phyloP scores from a whole-genome alignment of 1,140 invertebrate species.

The Drosophila sechellia region DNA sequence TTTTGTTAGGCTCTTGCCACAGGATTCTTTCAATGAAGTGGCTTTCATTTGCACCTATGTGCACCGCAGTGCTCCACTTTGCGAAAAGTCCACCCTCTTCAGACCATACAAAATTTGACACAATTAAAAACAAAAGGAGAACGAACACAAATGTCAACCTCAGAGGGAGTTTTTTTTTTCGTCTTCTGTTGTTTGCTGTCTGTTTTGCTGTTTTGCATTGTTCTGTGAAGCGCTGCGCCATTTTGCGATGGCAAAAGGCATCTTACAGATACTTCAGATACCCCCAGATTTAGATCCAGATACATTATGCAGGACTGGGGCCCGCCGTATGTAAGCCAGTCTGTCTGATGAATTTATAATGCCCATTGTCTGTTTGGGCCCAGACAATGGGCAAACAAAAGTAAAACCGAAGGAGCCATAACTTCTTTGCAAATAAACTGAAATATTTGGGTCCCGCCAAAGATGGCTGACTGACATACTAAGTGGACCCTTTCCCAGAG shows the following conservation, averaged over 20 bases:
- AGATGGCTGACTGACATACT: slow-evolving; percentile 66
- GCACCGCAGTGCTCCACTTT: slow-evolving; percentile 63
- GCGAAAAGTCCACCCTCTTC: neutral
- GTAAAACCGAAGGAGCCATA: slow-evolving; percentile 37
- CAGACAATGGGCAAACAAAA: slow-evolving; percentile 76
- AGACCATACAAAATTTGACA: slow-evolving; percentile 64
- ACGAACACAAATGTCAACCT: slow-evolving; percentile 70
- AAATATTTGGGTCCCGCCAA: slow-evolving; percentile 37
- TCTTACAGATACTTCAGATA: slow-evolving; percentile 55
- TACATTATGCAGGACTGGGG: slow-evolving; percentile 66
- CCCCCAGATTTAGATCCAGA: slow-evolving; percentile 26
- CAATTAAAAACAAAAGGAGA: slow-evolving; percentile 75
- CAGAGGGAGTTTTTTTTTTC: slow-evolving; percentile 53
- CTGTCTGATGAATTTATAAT: slow-evolving; percentile 82
- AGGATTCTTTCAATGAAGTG: slow-evolving; percentile 53
- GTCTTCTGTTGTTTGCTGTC: slow-evolving; percentile 17
- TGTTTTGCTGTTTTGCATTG: slow-evolving; percentile 64
- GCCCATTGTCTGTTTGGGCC: slow-evolving; percentile 70
- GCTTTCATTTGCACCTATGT: slow-evolving; percentile 55
- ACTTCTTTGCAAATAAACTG: slow-evolving; percentile 25
- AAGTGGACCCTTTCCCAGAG: slow-evolving; percentile 21
- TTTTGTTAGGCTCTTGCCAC: slow-evolving; percentile 25
- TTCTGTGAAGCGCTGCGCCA: slow-evolving; percentile 72
- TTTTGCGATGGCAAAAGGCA: slow-evolving; percentile 64
- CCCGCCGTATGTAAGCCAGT: slow-evolving; percentile 38